Conservation (phyloP, 30 jellyfish, hydroid and myxozoan species). For the Hydractinia echinata region DNA sequence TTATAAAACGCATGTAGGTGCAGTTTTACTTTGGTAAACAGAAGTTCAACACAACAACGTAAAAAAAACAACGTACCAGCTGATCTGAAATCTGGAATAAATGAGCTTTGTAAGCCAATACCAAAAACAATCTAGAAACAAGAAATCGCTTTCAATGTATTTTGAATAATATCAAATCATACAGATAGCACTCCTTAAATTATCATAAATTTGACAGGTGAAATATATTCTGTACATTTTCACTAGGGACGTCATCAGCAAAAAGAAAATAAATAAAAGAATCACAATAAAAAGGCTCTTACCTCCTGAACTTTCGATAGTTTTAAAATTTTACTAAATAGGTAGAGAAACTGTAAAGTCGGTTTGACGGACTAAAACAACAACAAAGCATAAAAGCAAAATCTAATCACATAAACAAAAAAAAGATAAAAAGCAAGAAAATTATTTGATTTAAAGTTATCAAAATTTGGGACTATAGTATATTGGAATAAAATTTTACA, state of each 20-base stretch:
- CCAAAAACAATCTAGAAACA: conserved; percentile 77
- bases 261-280: background rate
- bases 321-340: conserved; percentile 55
- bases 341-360: conserved; percentile 43
- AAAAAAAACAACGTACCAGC: conserved; percentile 47
- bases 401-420: no score
- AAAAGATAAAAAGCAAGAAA: no score
- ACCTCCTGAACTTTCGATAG: conserved; percentile 96
- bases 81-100: conserved; percentile 23
- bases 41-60: no score
- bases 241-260: background rate
- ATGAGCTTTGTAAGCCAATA: conserved; percentile 69
- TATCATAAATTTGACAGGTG: no score
- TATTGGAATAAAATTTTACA: no score
- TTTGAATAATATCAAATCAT: no score
- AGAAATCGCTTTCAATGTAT: background rate
- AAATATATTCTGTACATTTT: background rate
- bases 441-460: no score
- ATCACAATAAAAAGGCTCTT: background rate
- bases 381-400: background rate
- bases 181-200: no score
- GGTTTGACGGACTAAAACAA: conserved; percentile 53
- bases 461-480: no score
- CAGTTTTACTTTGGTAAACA: no score
- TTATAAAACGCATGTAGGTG: no score